Evolutionary conservation across 2,797 vertebrate genomes (phyloP).

Genomic region (Hemibagrus guttatus): DNA sequence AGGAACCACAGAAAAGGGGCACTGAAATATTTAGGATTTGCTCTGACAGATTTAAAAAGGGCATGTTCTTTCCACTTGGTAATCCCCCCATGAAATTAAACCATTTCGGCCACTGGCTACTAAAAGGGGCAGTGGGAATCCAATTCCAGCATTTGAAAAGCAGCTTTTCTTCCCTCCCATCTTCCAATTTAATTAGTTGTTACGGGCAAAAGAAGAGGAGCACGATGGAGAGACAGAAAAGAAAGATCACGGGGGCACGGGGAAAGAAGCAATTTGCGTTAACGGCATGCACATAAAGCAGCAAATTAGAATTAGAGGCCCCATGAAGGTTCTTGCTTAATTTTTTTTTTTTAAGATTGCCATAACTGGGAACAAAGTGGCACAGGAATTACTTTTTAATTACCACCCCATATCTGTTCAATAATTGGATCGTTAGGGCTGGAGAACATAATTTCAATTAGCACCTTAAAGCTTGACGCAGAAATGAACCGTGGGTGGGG

Average conservation of each 20-base stretch:
- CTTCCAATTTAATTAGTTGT: constrained; percentile 55
- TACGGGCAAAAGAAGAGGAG: constrained; percentile 35
- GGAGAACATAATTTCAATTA: constrained; percentile 63
- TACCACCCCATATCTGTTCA: constrained; percentile 62
- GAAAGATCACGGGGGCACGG: constrained; percentile 50
- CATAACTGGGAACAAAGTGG: constrained; percentile 59
- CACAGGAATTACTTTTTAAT: constrained; percentile 66
- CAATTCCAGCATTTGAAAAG: constrained; percentile 54
- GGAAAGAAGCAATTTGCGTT: constrained; percentile 54
- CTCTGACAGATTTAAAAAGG: constrained; percentile 20
- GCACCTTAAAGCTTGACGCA: constrained; percentile 51
- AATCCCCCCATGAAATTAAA: constrained; percentile 57
- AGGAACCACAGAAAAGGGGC: background rate
- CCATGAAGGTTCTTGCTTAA: constrained; percentile 45
- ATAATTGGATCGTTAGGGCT: constrained; percentile 64
- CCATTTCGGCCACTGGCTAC: constrained; percentile 45
- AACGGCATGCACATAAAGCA: constrained; percentile 56
- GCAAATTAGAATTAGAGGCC: constrained; percentile 60
- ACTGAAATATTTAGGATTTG: constrained; percentile 28
- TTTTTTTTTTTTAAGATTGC: constrained; percentile 44
- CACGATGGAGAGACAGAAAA: constrained; percentile 29
- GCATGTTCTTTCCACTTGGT: constrained; percentile 31
- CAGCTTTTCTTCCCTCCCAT: constrained; percentile 32
- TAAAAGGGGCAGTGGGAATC: constrained; percentile 45
- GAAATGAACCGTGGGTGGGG: constrained; percentile 28